Conservation (phyloP, 2,888 invertebrate species). For the Thecocarcelia acutangulata region DNA sequence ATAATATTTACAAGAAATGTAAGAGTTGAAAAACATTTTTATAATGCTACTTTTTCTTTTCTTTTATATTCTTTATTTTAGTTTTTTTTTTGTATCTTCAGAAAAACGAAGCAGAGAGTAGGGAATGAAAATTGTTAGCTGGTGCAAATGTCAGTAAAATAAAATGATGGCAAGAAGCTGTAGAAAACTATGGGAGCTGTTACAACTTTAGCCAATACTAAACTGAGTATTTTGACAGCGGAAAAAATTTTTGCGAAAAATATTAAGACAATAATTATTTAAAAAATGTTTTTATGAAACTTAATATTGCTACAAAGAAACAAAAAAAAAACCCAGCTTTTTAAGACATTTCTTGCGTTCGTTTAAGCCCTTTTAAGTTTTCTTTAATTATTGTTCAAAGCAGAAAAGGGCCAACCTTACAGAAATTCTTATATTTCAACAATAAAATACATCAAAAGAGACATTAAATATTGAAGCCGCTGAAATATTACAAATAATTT, state of each 20-base stretch:
- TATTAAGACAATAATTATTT: neutral
- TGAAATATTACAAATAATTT: conserved; percentile 56
- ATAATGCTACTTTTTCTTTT: conserved; percentile 44
- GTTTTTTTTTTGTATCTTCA: conserved; percentile 8
- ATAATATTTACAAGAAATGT: conserved; percentile 48
- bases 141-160: conserved; percentile 49
- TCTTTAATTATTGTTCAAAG: conserved; percentile 12
- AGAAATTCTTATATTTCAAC: conserved; percentile 56
- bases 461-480: conserved; percentile 30
- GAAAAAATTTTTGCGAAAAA: neutral
- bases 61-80: too few relatives aligned
- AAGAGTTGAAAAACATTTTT: conserved; percentile 59
- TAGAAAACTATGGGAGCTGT: conserved; percentile 5
- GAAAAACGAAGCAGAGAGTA: neutral
- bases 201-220: conserved; percentile 24
- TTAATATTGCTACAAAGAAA: too few relatives aligned
- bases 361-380: conserved; percentile 23
- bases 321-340: too few relatives aligned
- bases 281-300: neutral
- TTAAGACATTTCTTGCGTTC: neutral
- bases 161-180: conserved; percentile 32
- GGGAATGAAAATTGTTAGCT: conserved; percentile 2
- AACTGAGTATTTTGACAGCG: conserved; percentile 28
- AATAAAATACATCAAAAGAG: conserved; percentile 59
- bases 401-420: neutral